Percentiles rank a stretch among this genome's conserved stretches.
phyloP scores from a whole-genome alignment of 2,888 invertebrate species.

The Lithosia quadra region DNA sequence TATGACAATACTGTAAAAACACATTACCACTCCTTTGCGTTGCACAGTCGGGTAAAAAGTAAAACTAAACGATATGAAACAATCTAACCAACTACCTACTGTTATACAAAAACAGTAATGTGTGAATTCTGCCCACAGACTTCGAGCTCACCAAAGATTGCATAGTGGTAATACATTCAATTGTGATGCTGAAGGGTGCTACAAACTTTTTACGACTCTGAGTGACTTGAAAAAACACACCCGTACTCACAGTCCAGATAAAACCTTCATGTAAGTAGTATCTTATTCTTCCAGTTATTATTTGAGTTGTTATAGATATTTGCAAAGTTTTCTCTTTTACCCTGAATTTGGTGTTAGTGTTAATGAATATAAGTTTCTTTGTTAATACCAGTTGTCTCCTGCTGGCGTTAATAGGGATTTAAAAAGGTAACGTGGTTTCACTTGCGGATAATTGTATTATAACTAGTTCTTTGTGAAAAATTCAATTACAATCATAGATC shows the following conservation, averaged over 20 bases:
- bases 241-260: constrained; percentile 93
- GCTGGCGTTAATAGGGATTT: no score
- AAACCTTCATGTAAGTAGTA: constrained; percentile 90
- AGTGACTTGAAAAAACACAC: constrained; percentile 95
- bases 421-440: no score
- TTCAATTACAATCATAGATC: no score
- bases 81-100: not conserved
- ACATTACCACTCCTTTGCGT: no score
- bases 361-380: not conserved
- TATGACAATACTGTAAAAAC: no score
- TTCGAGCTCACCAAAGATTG: constrained; percentile 93
- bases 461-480: no score
- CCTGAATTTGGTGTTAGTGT: no score
- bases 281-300: not conserved
- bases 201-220: constrained; percentile 94
- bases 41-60: no score
- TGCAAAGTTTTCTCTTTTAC: no score
- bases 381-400: no score
- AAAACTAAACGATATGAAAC: not conserved
- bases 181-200: constrained; percentile 91
- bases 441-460: no score
- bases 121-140: constrained; percentile 62
- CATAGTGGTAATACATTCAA: constrained; percentile 96
- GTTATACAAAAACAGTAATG: not conserved
- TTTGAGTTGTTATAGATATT: not conserved